Evolutionary conservation across 2,888 invertebrate genomes (phyloP).

Genomic region (Drosophila parthenogenetica): DNA sequence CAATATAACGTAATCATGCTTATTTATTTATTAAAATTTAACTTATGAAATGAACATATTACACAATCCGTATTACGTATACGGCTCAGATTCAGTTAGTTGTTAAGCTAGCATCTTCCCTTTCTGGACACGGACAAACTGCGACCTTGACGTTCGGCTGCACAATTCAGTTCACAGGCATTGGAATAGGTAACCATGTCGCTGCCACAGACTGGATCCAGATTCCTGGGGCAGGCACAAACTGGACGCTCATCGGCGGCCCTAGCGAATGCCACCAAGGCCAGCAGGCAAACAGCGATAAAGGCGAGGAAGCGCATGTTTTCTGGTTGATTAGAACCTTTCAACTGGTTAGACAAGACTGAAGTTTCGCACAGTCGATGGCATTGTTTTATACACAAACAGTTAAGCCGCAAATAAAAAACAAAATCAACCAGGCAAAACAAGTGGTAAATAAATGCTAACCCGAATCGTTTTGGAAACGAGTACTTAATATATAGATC

Average conservation of each 20-base stretch:
- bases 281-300: slow-evolving; percentile 56
- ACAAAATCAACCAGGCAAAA: not conserved
- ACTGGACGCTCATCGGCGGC: slow-evolving; percentile 6
- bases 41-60: not conserved
- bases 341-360: slow-evolving; percentile 44
- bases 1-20: slow-evolving; percentile 2
- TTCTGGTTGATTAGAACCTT: slow-evolving; percentile 22
- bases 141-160: slow-evolving; percentile 50
- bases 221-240: slow-evolving; percentile 40
- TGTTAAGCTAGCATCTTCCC: slow-evolving; percentile 52
- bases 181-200: slow-evolving; percentile 65
- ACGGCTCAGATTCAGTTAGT: not conserved
- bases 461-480: not conserved
- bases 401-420: not conserved
- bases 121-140: slow-evolving; percentile 35
- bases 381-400: slow-evolving; percentile 40
- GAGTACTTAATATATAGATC: not conserved
- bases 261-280: slow-evolving; percentile 39
- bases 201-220: slow-evolving; percentile 48
- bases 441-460: not conserved
- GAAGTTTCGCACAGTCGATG: slow-evolving; percentile 17
- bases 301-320: slow-evolving; percentile 63
- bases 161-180: slow-evolving; percentile 69
- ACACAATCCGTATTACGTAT: slow-evolving; percentile 5
- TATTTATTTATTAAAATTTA: slow-evolving; percentile 27